Evolutionary conservation across 1,140 invertebrate genomes (phyloP), one percentile per base, ranked within the genome.

Genomic region (Fopius arisanus): DNA sequence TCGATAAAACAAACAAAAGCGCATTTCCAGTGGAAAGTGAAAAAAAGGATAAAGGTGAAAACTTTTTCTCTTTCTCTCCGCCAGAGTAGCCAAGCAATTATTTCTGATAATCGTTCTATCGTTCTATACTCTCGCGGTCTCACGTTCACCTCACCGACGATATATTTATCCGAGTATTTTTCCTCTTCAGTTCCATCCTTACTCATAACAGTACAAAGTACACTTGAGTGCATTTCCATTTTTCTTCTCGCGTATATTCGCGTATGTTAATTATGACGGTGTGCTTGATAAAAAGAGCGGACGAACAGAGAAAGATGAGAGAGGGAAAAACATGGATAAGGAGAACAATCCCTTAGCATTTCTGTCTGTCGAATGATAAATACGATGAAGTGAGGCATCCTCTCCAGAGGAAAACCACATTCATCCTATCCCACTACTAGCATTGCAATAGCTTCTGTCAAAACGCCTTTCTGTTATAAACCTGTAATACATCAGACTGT

Each of bases 321-420:
- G n/a, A n/a, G n/a, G n/a, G n/a, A n/a, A n/a, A n/a, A n/a, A n/a
- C n/a, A n/a, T n/a, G n/a, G n/a, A n/a, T n/a, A 37, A 37, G 33
- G 12, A 12, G 33, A 12, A 37, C 33, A 10, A 59, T 59, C 3
- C 54, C 54, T 59, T 59, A 59, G 23, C 54, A 19, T 12, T 19
- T 59, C 54, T 19, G 54, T 59, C 54, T 26, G 54, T 59, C 54
- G 54, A 23, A 59, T 59, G 54, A 59, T 59, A 59, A 59, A 59
- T 59, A 59, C 1, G 43, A 51, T 51, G 43, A 14, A 21, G 3
- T 7, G 10, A 7, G 1, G 6, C 54, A 3, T 6, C 54, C 54
- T 19, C 54, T 4, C 3, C 21, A 59, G 21, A 7, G 43, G 43
- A 14, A 19, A 4, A n/a, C 21, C 21, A 26, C 19, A 59, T 51